phyloP scores from a whole-genome alignment of 1,140 invertebrate species.

The Papilio aristodemus region DNA sequence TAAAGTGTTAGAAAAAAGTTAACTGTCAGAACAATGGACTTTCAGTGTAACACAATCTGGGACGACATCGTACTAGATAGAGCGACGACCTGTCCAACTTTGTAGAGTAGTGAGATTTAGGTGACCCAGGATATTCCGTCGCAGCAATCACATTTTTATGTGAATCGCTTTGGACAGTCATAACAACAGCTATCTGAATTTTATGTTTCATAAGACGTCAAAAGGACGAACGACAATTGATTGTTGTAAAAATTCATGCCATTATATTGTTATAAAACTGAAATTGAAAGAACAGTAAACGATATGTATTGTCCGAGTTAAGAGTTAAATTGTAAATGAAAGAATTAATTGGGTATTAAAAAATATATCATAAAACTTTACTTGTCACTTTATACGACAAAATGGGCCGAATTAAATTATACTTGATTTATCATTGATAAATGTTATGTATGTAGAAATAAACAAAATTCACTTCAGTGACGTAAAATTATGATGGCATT shows the following conservation, averaged over 20 bases:
- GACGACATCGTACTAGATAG: neutral
- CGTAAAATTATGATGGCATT: neutral
- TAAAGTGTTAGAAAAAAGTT: neutral
- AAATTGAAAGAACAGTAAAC: neutral
- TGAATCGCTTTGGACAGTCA: conserved; percentile 10
- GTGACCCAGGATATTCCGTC: conserved; percentile 19
- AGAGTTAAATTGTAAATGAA: no score
- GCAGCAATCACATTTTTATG: conserved; percentile 8
- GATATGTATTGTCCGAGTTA: no score
- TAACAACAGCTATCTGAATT: conserved; percentile 11
- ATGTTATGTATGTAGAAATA: neutral
- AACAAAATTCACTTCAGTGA: neutral
- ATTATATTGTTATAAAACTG: neutral
- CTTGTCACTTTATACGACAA: no score
- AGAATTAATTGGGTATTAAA: neutral
- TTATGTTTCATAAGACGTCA: conserved; percentile 13
- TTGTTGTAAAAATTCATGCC: neutral
- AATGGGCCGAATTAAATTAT: no score
- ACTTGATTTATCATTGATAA: no score
- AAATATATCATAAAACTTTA: no score
- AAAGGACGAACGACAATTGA: neutral
- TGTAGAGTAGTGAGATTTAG: conserved; percentile 15
- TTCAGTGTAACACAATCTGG: neutral
- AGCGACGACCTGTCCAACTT: conserved; percentile 11
- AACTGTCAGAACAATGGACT: conserved; percentile 10